Evolutionary conservation across 2,113 vertebrate species (phyloP).

Genomic region (Gnathochromis pfefferi): DNA sequence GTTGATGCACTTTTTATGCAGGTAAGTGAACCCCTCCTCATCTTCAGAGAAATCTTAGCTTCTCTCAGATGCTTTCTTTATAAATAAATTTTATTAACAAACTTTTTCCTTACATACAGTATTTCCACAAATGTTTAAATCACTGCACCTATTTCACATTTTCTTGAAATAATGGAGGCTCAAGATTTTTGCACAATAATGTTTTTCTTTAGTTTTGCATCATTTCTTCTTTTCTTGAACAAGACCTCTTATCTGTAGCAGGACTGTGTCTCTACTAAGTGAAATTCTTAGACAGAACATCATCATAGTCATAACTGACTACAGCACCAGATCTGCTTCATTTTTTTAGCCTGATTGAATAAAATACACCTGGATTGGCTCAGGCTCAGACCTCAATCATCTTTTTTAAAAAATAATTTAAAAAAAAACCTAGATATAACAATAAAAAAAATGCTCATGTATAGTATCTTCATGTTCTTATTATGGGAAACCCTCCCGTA

Average conservation of each 20-base stretch:
- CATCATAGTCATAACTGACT: not conserved
- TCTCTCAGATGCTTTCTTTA: accelerated
- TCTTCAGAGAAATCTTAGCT: not conserved
- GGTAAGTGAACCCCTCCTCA: not conserved
- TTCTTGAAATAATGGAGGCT: not conserved
- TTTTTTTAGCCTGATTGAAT: not conserved
- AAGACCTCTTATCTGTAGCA: not conserved
- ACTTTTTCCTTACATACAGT: not conserved
- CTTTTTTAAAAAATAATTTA: accelerated
- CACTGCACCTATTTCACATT: not conserved
- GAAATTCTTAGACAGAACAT: not conserved
- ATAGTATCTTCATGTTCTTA: not conserved
- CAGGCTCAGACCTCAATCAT: not conserved
- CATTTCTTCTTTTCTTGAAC: not conserved
- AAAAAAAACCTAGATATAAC: not conserved
- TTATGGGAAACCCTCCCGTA: not conserved
- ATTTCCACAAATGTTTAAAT: not conserved
- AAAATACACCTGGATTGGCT: not conserved
- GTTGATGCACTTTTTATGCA: not conserved
- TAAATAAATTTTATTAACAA: not conserved
- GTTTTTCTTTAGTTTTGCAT: not conserved
- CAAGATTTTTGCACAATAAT: not conserved
- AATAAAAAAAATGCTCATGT: not conserved
- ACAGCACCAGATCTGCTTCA: not conserved
- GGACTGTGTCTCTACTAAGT: not conserved